These are phyloP conservation scores for Oscheius sp. DNA, from an alignment of 2,888 invertebrate genomes.

Conservation along the genomic window DNA sequence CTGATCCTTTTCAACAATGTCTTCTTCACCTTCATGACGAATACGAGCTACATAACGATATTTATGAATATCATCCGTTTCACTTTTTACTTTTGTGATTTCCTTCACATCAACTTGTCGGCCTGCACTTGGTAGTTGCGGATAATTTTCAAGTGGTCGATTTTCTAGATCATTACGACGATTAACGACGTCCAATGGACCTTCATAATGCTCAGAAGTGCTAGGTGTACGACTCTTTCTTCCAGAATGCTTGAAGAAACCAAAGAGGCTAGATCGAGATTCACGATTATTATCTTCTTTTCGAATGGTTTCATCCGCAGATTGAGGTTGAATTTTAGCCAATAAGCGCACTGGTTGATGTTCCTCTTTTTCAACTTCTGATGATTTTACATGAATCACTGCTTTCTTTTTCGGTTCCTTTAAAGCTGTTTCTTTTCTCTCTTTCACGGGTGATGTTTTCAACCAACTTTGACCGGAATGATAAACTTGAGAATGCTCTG, in stretches of 20 bases:
- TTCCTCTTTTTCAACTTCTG: not conserved
- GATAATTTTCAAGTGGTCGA: slow-evolving; percentile 7
- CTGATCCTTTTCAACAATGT: slow-evolving; percentile 30
- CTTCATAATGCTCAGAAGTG: slow-evolving; percentile 13
- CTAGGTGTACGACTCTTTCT: not conserved
- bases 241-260: not conserved
- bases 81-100: not conserved
- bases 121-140: not conserved
- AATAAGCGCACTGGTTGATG: slow-evolving; percentile 36
- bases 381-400: slow-evolving; percentile 9
- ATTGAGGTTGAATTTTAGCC: slow-evolving; percentile 29
- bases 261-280: not conserved
- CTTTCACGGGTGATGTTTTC: not conserved
- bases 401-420: slow-evolving; percentile 9
- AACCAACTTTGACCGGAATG: slow-evolving; percentile 30
- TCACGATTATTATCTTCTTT: not conserved
- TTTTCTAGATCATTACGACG: slow-evolving; percentile 18
- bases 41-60: slow-evolving; percentile 38
- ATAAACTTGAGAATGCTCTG: slow-evolving; percentile 31
- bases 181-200: slow-evolving; percentile 19
- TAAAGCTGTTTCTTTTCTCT: not conserved
- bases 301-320: slow-evolving; percentile 1
- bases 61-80: not conserved
- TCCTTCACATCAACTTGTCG: not conserved
- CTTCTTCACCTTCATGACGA: slow-evolving; percentile 47